Evolutionary conservation across 2,113 vertebrate species (phyloP), one percentile per base, ranked within the genome.

Genomic region (Spermophilus dauricus): DNA sequence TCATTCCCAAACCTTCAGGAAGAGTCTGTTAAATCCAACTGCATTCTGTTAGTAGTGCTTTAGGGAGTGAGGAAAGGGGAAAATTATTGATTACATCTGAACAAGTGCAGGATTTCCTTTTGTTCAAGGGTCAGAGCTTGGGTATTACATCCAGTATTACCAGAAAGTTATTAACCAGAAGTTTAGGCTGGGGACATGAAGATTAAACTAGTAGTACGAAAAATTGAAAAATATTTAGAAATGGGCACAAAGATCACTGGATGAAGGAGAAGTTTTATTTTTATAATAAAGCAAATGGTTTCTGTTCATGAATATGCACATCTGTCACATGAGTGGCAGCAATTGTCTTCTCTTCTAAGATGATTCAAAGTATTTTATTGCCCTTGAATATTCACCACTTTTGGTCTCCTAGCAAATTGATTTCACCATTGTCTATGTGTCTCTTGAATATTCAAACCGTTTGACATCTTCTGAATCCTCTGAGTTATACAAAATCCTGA

Each of bases 401-500:
- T 72, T 96, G 86, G 32, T 51, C 85, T 80, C 16, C 70, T 70
- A 80, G 32, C 63, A 91, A 92, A 81, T 90, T 93, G 10, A 61
- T 84, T 63, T 84, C 56, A 76, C 6, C 32, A 20, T 32, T 78
- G 45, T 4, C n/a, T 61, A 0, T 42, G 14, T 88, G 39, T n/a
- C 18, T 16, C 89, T 93, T 13, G 18, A 91, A 72, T 84, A 67
- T 37, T 86, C 26, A 34, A 70, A 61, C 39, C 84, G 4, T 88
- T 84, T 86, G 61, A 83, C 48, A 89, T 65, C 6, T 53, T 89
- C 76, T 10, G 34, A 22, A 70, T 69, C 61, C 26, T 39, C 8
- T 86, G 32, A 95, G 18, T 65, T 92, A 85, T 67, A 34, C n/a
- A n/a, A 94, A 77, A 92, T 73, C 30, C 91, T 97, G 56, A 65